Conservation (phyloP, 2,888 invertebrate genomes). For the Drosophila mimica region DNA sequence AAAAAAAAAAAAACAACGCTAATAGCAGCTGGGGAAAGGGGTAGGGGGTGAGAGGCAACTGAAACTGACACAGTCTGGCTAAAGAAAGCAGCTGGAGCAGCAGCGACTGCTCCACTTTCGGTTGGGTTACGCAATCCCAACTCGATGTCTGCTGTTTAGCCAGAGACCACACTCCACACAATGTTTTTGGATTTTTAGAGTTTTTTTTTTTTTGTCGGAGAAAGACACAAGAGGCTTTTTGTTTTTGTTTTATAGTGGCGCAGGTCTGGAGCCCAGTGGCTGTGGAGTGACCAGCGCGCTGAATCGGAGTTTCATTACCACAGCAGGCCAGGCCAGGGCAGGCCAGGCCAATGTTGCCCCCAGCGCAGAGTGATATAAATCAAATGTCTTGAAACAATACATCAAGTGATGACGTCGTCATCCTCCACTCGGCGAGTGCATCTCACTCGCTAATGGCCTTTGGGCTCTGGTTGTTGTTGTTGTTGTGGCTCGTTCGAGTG, state of each 20-base stretch:
- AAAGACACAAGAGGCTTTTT: conserved; percentile 23
- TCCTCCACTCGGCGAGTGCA: conserved; percentile 52
- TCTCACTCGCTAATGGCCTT: conserved; percentile 65
- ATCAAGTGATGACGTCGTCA: conserved; percentile 65
- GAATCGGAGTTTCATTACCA: conserved; percentile 78
- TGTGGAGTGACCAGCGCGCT: conserved; percentile 44
- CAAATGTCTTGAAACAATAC: conserved; percentile 74
- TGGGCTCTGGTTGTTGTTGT: conserved; percentile 25
- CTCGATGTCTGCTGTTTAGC: conserved; percentile 40
- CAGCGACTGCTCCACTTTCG: conserved; percentile 70
- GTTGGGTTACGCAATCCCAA: conserved; percentile 73
- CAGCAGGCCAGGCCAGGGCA: neutral
- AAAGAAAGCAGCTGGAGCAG: conserved; percentile 41
- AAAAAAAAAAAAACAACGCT: conserved; percentile 43
- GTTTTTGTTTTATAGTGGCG: neutral
- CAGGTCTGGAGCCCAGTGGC: conserved; percentile 23
- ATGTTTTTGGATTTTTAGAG: conserved; percentile 6
- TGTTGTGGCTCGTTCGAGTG: conserved; percentile 34
- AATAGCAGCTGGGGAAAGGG: neutral
- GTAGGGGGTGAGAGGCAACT: neutral
- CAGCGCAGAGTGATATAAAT: conserved; percentile 66
- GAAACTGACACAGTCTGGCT: conserved; percentile 18
- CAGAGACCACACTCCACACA: conserved; percentile 32
- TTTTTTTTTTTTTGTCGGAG: conserved; percentile 2
- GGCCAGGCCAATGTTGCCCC: neutral